Evolutionary conservation across 2,888 invertebrate genomes (phyloP).

Genomic region (Diabrotica balteata): DNA sequence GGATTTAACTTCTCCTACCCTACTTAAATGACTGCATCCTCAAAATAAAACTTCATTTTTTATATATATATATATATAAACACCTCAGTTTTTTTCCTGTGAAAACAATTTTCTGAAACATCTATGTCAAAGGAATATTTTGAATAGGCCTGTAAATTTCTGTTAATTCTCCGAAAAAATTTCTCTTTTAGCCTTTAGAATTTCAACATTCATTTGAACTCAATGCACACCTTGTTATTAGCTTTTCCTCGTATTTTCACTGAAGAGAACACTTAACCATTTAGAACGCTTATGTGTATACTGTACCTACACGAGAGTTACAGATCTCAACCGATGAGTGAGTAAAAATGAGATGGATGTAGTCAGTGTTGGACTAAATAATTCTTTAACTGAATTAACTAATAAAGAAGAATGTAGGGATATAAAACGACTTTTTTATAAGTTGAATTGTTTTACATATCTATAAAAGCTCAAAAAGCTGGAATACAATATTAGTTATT

Average conservation of each 20-base stretch:
- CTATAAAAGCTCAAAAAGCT: no score
- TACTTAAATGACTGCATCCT: no score
- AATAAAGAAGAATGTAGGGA: no score
- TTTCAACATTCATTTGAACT: constrained; percentile 15
- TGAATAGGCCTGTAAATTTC: neutral
- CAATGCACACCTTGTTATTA: constrained; percentile 14
- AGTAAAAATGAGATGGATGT: neutral
- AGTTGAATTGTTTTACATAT: no score
- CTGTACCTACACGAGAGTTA: neutral
- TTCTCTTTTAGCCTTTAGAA: constrained; percentile 9
- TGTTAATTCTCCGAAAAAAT: constrained; percentile 1
- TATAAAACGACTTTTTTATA: no score
- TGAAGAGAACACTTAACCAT: constrained; percentile 12
- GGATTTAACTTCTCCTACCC: no score
- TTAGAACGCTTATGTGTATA: constrained; percentile 5
- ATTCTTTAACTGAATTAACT: no score
- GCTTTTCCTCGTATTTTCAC: constrained; percentile 15
- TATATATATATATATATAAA: neutral
- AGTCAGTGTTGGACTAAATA: neutral
- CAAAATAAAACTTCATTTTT: no score
- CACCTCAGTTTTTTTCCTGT: neutral
- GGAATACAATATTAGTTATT: no score
- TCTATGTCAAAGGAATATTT: neutral
- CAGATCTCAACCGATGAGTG: neutral
- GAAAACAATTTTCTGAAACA: neutral